Conservation (phyloP, 2,797 vertebrate species). For the Tenualosa ilisha region DNA sequence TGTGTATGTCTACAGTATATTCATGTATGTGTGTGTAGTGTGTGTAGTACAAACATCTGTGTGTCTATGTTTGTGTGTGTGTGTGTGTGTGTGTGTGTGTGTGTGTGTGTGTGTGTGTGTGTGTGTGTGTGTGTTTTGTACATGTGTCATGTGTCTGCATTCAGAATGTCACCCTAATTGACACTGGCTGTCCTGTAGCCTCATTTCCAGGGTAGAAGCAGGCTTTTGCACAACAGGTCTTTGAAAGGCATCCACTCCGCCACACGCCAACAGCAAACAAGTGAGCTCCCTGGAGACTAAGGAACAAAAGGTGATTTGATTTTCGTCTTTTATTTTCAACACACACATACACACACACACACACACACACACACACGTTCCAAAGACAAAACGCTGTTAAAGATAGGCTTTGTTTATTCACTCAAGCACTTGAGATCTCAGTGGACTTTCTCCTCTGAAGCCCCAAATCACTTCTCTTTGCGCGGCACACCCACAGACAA, state of each 20-base stretch:
- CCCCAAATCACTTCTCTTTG: not conserved
- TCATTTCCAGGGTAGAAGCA: not conserved
- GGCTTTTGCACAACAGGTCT: not conserved
- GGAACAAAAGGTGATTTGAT: conserved; percentile 14
- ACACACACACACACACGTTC: not conserved
- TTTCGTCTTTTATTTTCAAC: not conserved
- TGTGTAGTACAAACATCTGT: too few relatives aligned
- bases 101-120: not conserved
- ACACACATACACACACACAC: not conserved
- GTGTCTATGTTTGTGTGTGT: not conserved
- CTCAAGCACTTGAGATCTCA: not conserved
- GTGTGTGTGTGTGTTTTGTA: not conserved
- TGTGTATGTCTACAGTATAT: not conserved
- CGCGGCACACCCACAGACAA: not conserved
- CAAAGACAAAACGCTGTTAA: not conserved
- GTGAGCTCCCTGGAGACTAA: not conserved
- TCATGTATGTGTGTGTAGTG: not conserved
- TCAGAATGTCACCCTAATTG: not conserved
- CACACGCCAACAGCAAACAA: not conserved
- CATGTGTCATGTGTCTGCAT: not conserved
- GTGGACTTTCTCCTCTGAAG: not conserved
- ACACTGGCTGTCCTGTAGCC: not conserved
- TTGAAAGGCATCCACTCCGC: not conserved
- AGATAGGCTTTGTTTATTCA: not conserved
- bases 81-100: not conserved